These are phyloP conservation scores for Iselma pallidipennis DNA, from an alignment of 2,888 invertebrate species.

Conservation along the genomic window DNA sequence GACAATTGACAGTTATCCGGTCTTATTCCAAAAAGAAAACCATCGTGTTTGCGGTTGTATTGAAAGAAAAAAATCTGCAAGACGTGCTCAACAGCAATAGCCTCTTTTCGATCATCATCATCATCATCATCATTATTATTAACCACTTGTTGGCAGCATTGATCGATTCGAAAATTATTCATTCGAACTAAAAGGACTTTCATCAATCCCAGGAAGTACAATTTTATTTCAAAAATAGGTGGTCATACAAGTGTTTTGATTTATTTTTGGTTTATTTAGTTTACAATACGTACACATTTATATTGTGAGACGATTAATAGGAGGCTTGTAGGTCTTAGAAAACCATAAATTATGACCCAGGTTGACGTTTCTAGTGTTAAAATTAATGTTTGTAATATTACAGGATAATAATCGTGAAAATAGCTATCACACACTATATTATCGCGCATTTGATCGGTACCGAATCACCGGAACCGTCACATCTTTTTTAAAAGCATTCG, in stretches of 20 bases:
- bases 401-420: not conserved
- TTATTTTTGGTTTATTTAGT: conserved; percentile 3
- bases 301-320: conserved; percentile 8
- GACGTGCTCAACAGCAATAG: not conserved
- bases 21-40: not conserved
- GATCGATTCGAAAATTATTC: not conserved
- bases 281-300: conserved; percentile 2
- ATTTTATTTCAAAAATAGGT: too few species aligned
- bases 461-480: too few species aligned
- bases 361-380: too few species aligned
- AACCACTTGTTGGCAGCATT: not conserved
- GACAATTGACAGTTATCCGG: not conserved
- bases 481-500: too few species aligned
- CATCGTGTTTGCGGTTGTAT: not conserved
- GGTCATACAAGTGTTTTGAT: conserved; percentile 16
- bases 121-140: not conserved
- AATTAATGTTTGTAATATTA: not conserved
- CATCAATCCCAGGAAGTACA: too few species aligned
- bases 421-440: too few species aligned
- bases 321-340: too few species aligned
- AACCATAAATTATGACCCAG: too few species aligned
- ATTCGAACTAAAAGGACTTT: too few species aligned
- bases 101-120: not conserved
- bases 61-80: not conserved
- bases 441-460: too few species aligned